Percentiles rank a stretch among this genome's conserved stretches.
Evolutionary conservation across 2,113 vertebrate genomes (phyloP).

Genomic region (Chionis minor): DNA sequence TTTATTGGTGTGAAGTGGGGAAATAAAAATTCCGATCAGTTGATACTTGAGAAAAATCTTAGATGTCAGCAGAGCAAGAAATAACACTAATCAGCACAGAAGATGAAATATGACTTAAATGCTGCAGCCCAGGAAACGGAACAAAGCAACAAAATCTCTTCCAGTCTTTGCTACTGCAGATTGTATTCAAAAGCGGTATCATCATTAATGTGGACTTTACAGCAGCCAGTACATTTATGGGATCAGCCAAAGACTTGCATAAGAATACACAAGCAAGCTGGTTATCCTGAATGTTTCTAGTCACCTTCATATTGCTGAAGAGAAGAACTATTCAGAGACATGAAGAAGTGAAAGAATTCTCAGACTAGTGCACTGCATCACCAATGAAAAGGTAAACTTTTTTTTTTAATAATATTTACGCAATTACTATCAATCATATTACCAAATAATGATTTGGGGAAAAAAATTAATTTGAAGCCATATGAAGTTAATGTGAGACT

Average conservation of each 20-base stretch:
- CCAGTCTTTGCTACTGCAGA: background rate
- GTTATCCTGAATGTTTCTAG: background rate
- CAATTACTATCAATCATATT: background rate
- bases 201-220: background rate
- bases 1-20: background rate
- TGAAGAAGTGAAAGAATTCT: background rate
- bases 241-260: slow-evolving; percentile 25
- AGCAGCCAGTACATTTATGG: background rate
- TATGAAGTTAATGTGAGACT: slow-evolving; percentile 21
- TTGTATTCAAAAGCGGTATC: background rate
- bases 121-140: background rate
- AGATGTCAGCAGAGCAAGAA: background rate
- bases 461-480: slow-evolving; percentile 19
- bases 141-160: slow-evolving; percentile 17
- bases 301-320: background rate
- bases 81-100: background rate
- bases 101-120: background rate
- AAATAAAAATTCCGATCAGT: background rate
- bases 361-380: background rate
- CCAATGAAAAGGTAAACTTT: background rate
- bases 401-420: background rate
- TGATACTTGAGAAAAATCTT: background rate
- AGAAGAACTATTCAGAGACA: background rate
- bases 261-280: background rate
- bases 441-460: background rate